Conservation (phyloP, 2,113 vertebrate genomes). For the Dasyornis broadbenti region DNA sequence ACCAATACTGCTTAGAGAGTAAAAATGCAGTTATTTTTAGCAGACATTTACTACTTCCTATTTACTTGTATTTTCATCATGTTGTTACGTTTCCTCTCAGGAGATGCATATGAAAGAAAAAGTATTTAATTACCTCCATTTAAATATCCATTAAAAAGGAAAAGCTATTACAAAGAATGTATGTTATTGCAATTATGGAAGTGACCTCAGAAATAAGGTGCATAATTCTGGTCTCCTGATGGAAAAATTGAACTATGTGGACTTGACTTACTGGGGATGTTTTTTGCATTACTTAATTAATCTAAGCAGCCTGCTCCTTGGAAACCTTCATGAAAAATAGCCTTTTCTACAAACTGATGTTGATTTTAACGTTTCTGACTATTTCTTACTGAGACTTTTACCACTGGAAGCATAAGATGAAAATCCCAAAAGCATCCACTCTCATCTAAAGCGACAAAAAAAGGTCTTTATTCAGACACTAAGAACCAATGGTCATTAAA, state of each 20-base stretch:
- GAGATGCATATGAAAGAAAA: conserved; percentile 12
- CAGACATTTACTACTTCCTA: neutral
- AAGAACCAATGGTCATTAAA: neutral
- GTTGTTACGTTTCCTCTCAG: neutral
- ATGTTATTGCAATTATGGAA: conserved; percentile 28
- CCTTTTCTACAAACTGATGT: neutral
- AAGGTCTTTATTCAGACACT: neutral
- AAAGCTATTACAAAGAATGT: conserved; percentile 16
- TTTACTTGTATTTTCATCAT: neutral
- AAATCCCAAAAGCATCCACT: neutral
- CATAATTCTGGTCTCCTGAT: neutral
- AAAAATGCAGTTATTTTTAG: neutral
- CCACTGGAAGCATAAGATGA: neutral
- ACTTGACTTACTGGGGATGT: neutral
- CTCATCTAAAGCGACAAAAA: neutral
- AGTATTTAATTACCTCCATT: conserved; percentile 21
- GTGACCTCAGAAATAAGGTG: conserved; percentile 5
- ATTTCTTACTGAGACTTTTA: neutral
- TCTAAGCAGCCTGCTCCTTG: neutral
- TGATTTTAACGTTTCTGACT: neutral
- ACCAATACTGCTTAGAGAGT: neutral
- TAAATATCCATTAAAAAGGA: conserved; percentile 20
- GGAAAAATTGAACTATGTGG: conserved; percentile 11
- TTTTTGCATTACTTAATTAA: conserved; percentile 33
- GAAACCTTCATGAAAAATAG: neutral